Evolutionary conservation across 2,797 vertebrate species (phyloP).

Genomic region (Mionectes olivaceus): DNA sequence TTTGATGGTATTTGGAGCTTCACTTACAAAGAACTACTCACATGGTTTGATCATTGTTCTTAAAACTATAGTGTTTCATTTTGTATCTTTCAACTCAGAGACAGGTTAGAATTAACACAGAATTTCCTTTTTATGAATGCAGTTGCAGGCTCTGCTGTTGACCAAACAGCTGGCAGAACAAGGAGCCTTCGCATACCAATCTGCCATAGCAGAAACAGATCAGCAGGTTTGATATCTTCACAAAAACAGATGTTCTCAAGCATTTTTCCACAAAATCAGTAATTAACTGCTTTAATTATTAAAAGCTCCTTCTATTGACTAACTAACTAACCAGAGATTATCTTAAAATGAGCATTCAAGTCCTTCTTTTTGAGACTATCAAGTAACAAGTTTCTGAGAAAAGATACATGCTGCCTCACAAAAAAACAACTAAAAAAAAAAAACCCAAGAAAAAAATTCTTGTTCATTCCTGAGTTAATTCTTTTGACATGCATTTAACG

Average conservation of each 20-base stretch:
- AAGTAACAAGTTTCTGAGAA: neutral
- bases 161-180: neutral
- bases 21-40: neutral
- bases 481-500: neutral
- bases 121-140: neutral
- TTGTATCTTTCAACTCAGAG: neutral
- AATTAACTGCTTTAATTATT: neutral
- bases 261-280: neutral
- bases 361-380: neutral
- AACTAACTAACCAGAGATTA: neutral
- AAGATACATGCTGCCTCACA: neutral
- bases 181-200: neutral
- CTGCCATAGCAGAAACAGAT: neutral
- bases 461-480: neutral
- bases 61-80: neutral
- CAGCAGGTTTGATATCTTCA: neutral
- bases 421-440: neutral
- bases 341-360: neutral
- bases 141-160: neutral
- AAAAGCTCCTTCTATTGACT: neutral
- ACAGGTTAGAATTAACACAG: neutral
- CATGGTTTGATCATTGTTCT: neutral
- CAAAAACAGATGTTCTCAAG: neutral
- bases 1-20: neutral
- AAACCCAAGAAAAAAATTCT: neutral